Evolutionary conservation across 2,797 vertebrate genomes (phyloP), one percentile per base, ranked within the genome.

Genomic region (Orestias chungarensis): DNA sequence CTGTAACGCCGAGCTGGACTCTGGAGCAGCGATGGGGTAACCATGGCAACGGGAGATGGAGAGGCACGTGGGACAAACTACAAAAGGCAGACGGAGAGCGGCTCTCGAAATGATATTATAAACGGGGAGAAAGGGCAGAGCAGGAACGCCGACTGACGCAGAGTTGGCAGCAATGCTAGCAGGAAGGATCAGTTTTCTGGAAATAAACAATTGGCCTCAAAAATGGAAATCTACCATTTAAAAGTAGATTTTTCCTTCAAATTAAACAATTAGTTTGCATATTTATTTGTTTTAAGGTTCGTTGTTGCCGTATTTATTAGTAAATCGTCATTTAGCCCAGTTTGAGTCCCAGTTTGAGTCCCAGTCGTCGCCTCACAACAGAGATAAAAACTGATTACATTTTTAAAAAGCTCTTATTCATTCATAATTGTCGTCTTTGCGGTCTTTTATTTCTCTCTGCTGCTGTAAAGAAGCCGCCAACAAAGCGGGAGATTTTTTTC

Each of bases 21-120:
- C 44, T n/a, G n/a, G 61, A 42, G 49, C 68, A 64, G 44, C 57
- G 15, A 27, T 6, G 1, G 44, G 10, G 79, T 84, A 44, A 62
- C 82, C 70, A 57, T 44, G 76, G 70, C 29, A 38, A 79, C 76
- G 46, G 0, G 47, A 17, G 73, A 59, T 10, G 31, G 79, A 57
- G 17, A 35, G 66, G 25, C 57, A 46, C 47, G 55, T 29, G 31
- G 80, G 68, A 72, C 42, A 49, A 71, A 69, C 25, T 29, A 65
- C 73, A 80, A 67, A 66, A 50, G 7, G 44, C 73, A 72, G 74
- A 66, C 64, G 4, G 40, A 62, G 50, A 43, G 65, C 50, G 33
- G 29, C 2, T 54, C 49, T 71, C 7, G 11, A 46, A 71, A 79
- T 55, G 7, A 55, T 20, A 71, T 71, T 61, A 66, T 33, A 10